These are phyloP conservation scores for Trematomus bernacchii DNA, from an alignment of 2,797 vertebrate genomes.

Conservation along the genomic window DNA sequence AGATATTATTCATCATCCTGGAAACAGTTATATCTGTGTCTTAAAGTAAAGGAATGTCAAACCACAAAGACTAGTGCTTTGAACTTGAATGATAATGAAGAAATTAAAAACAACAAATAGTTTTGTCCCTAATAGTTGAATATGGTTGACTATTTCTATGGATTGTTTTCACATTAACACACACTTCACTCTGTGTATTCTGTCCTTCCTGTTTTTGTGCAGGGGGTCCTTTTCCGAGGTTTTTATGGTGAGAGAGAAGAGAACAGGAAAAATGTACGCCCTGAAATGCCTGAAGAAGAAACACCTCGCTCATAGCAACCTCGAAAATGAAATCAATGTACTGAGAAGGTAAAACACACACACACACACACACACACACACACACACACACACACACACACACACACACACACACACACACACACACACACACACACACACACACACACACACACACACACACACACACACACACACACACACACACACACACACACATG, in stretches of 20 bases:
- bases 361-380: background rate
- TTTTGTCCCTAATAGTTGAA: background rate
- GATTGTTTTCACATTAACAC: background rate
- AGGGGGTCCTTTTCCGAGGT: conserved; percentile 97
- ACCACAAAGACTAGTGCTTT: background rate
- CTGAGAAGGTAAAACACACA: conserved; percentile 87
- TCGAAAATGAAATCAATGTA: conserved; percentile 95
- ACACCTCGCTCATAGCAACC: conserved; percentile 89
- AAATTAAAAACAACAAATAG: background rate
- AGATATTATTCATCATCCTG: background rate
- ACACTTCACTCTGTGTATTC: background rate
- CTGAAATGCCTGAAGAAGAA: conserved; percentile 96
- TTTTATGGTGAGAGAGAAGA: conserved; percentile 91
- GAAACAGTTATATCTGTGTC: background rate
- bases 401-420: background rate
- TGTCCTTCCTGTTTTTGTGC: conserved; percentile 39
- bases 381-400: conserved; percentile 5
- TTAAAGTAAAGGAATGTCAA: conserved; percentile 6
- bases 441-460: background rate
- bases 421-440: background rate
- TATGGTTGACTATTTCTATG: background rate
- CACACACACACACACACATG: background rate
- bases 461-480: background rate
- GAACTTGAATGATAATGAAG: background rate
- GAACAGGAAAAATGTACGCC: conserved; percentile 92